A percentile compares a stretch with the other conserved stretches of the same genome.
phyloP scores from a whole-genome alignment of 2,888 invertebrate species.

The Uropetala carovei region DNA sequence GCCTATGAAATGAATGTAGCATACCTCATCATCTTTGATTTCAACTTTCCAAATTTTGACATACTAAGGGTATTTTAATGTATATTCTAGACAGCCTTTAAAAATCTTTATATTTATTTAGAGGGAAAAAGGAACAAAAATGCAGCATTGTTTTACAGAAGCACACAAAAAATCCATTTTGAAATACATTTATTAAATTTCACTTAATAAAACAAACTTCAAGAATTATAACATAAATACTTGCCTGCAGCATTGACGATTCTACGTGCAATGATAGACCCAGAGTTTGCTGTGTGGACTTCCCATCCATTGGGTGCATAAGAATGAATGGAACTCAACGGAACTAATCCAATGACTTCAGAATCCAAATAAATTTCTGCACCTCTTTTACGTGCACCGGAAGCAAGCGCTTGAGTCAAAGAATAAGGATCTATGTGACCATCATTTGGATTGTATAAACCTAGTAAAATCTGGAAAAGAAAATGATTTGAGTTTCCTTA shows the following conservation, averaged over 20 bases:
- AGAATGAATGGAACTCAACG: slow-evolving; percentile 66
- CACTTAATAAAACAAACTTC: not conserved
- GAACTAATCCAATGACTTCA: slow-evolving; percentile 71
- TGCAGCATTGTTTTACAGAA: too few relatives aligned
- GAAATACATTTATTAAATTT: not conserved
- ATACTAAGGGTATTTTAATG: too few relatives aligned
- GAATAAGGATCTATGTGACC: slow-evolving; percentile 75
- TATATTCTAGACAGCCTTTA: too few relatives aligned
- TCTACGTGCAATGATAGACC: slow-evolving; percentile 72
- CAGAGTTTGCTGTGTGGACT: slow-evolving; percentile 71
- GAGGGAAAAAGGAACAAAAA: too few relatives aligned
- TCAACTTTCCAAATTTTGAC: too few relatives aligned
- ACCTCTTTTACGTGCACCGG: slow-evolving; percentile 73
- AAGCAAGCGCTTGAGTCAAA: slow-evolving; percentile 74
- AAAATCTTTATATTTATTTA: too few relatives aligned
- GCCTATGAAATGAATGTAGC: slow-evolving; percentile 70
- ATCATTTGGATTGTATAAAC: slow-evolving; percentile 74
- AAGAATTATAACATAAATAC: not conserved
- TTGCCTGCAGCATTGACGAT: slow-evolving; percentile 75
- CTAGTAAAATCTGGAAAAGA: slow-evolving; percentile 72
- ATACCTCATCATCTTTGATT: too few relatives aligned
- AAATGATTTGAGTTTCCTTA: not conserved
- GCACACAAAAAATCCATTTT: not conserved
- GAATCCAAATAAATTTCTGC: slow-evolving; percentile 71
- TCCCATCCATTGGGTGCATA: slow-evolving; percentile 72